Conservation (phyloP, 2,113 vertebrate genomes). For the Pseudorhombus dupliciocellatus region DNA sequence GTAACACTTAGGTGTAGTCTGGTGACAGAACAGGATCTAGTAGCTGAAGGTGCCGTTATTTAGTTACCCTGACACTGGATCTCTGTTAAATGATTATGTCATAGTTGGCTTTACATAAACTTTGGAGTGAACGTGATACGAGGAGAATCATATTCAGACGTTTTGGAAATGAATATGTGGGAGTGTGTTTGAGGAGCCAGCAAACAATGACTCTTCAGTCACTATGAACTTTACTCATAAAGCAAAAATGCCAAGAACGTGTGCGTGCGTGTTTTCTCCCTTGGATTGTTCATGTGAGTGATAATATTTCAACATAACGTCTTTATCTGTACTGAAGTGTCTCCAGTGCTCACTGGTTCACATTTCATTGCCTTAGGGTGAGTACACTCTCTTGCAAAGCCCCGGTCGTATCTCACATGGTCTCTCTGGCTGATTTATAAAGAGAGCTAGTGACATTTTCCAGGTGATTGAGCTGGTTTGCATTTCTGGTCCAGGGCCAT, state of each 20-base stretch:
- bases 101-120: neutral
- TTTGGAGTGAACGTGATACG: neutral
- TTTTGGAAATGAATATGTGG: constrained; percentile 20
- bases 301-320: neutral
- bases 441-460: constrained; percentile 6
- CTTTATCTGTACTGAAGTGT: neutral
- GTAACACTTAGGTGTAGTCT: constrained; percentile 41
- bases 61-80: neutral
- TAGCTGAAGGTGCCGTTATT: neutral
- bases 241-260: constrained; percentile 53
- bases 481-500: constrained; percentile 18
- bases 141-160: neutral
- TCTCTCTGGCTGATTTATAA: constrained; percentile 26
- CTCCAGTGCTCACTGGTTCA: constrained; percentile 17
- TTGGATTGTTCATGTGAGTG: constrained; percentile 8
- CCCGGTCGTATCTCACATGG: constrained; percentile 20
- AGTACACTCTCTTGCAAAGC: neutral
- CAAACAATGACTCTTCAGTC: constrained; percentile 50
- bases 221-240: constrained; percentile 33
- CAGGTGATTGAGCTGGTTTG: constrained; percentile 37
- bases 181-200: constrained; percentile 1
- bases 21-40: neutral
- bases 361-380: constrained; percentile 40
- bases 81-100: neutral
- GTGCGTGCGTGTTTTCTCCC: neutral